Base-by-base conservation (phyloP, 2,113 vertebrate species). In the Glaucidium brasilianum region DNA sequence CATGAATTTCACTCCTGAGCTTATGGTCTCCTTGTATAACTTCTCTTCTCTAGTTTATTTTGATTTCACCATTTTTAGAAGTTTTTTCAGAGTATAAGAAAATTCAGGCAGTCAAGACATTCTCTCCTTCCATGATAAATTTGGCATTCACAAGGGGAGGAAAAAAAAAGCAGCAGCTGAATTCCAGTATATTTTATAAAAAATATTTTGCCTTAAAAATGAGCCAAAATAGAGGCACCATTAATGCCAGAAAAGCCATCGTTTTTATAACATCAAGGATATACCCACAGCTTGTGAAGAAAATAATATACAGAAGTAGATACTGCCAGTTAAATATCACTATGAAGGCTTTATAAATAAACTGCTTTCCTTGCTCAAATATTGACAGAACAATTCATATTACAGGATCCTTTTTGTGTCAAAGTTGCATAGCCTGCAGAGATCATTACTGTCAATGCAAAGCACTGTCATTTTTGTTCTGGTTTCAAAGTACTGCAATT, bases 291-390 rank as follows among this genome's bases (percentile, higher is more conserved):
- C 15, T 59, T 77, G 17, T 52, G 58, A 84, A 1, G 4, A 93
- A 92, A 94, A 66, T 34, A 58, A 93, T 39, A 77, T 37, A 92
- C 11, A 55, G 35, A 69, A 91, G 50, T 27, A 93, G 82, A 59
- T 78, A 84, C 21, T 81, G 77, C 37, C 29, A 95, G 76, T 74
- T 86, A 90, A 92, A 75, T 75, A 90, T 64, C 77, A 66, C 23
- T 91, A 30, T 63, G 76, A 88, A 77, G n/a, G 37, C 35, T 91
- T 92, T 59, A 71, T 39, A 83, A 77, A 88, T 34, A 83, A 93
- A 90, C 52, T 39, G 37, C 64, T 74, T 91, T 92, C 35, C 72
- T 81, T 84, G 41, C 27, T 93, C 88, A 95, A 81, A 90, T 93
- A 93, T 87, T 84, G 85, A 88, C 56, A 35, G 76, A 93, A 63